Conservation (phyloP, 2,113 vertebrate genomes). For the Pholis gunnellus region DNA sequence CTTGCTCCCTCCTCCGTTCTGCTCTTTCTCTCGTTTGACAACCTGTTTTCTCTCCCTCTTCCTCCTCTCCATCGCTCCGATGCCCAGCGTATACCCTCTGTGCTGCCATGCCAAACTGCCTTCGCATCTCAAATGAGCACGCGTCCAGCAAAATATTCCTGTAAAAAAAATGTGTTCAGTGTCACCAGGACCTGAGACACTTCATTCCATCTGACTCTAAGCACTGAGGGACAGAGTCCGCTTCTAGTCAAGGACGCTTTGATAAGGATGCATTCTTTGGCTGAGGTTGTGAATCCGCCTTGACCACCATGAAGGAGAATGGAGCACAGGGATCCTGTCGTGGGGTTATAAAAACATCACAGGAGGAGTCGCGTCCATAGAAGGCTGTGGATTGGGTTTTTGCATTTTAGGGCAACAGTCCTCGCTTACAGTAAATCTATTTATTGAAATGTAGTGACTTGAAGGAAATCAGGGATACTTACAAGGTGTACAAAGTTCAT, state of each 20-base stretch:
- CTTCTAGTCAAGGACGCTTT: not conserved
- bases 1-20: constrained; percentile 29
- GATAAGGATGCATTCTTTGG: not conserved
- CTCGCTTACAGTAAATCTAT: not conserved
- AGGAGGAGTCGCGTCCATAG: not conserved
- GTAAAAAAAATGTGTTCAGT: no score
- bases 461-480: not conserved
- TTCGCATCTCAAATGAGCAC: constrained; percentile 28
- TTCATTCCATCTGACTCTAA: not conserved
- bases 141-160: constrained; percentile 13
- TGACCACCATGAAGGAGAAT: not conserved
- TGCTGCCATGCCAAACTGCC: constrained; percentile 10
- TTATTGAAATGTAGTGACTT: not conserved
- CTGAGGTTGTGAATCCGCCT: not conserved
- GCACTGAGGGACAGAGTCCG: not conserved
- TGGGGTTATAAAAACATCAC: not conserved
- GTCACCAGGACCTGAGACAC: not conserved
- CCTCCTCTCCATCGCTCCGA: not conserved
- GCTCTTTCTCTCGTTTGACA: constrained; percentile 61
- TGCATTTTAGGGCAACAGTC: not conserved
- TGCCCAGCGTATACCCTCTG: constrained; percentile 22
- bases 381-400: not conserved
- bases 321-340: not conserved
- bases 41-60: constrained; percentile 21
- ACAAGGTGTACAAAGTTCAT: not conserved